phyloP scores from a whole-genome alignment of 2,113 vertebrate species.

The Dermatemys mawii region DNA sequence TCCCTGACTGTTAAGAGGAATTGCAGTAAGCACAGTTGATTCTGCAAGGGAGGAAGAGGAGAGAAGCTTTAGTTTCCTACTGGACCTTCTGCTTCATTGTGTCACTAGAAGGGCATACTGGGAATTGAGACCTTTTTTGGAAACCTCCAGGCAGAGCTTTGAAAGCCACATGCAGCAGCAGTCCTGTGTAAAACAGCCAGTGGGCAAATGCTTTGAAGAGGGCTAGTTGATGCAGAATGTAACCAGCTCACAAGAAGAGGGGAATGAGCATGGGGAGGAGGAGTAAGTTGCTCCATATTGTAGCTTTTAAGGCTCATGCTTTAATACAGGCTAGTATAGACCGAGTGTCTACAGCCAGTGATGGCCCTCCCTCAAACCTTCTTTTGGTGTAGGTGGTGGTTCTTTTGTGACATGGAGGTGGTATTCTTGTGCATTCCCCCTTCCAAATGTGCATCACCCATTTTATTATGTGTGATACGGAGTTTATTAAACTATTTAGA shows the following conservation, averaged over 20 bases:
- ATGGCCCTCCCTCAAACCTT: not conserved
- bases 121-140: not conserved
- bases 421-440: not conserved
- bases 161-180: not conserved
- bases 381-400: not conserved
- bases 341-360: not conserved
- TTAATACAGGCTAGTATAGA: not conserved
- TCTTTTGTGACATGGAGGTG: not conserved
- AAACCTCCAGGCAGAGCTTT: not conserved
- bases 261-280: not conserved
- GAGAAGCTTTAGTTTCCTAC: not conserved
- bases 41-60: not conserved
- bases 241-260: not conserved
- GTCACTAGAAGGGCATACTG: not conserved
- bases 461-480: not conserved
- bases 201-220: not conserved
- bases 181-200: not conserved
- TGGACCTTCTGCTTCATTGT: not conserved
- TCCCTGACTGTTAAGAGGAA: not conserved
- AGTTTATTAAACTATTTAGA: not conserved
- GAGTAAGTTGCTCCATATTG: not conserved
- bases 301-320: not conserved
- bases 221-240: not conserved
- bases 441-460: not conserved
- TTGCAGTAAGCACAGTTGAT: not conserved